A percentile compares a stretch with the other conserved stretches of the same genome.
Evolutionary conservation across 2,113 vertebrate species (phyloP).

Genomic region (Malurus cyaneus): DNA sequence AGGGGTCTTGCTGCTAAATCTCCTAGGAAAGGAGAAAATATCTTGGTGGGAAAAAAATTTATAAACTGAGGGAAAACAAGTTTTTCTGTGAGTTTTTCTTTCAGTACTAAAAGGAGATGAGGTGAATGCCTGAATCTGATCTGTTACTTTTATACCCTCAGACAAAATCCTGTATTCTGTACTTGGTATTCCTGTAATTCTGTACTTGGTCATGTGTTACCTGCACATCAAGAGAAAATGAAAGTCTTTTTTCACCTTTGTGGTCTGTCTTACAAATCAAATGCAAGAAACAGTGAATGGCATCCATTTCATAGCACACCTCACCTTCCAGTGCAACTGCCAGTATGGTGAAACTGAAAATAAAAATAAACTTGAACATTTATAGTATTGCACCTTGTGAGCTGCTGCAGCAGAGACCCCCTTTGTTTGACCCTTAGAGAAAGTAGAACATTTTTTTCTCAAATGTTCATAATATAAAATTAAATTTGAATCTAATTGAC

Average conservation of each 20-base stretch:
- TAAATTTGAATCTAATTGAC: background rate
- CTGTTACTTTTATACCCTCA: background rate
- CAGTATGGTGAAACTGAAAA: background rate
- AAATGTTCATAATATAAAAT: background rate
- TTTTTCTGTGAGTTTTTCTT: background rate
- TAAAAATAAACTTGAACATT: background rate
- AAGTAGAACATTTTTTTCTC: background rate
- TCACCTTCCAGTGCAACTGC: background rate
- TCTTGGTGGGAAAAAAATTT: background rate
- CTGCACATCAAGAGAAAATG: background rate
- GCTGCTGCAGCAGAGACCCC: background rate
- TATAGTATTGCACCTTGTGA: accelerated
- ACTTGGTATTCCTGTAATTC: background rate
- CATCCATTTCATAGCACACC: background rate
- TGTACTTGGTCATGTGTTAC: background rate
- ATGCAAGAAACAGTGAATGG: background rate
- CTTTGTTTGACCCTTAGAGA: background rate
- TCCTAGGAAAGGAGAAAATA: background rate
- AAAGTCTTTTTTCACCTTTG: background rate
- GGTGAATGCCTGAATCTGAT: background rate
- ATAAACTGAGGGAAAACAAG: background rate
- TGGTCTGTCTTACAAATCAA: background rate
- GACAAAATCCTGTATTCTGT: background rate
- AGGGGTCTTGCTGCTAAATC: background rate
- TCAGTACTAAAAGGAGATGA: background rate